Percentiles rank a stretch among this genome's conserved stretches.
Conservation (phyloP, 1,140 invertebrate species). For the Zophobas atratus region DNA sequence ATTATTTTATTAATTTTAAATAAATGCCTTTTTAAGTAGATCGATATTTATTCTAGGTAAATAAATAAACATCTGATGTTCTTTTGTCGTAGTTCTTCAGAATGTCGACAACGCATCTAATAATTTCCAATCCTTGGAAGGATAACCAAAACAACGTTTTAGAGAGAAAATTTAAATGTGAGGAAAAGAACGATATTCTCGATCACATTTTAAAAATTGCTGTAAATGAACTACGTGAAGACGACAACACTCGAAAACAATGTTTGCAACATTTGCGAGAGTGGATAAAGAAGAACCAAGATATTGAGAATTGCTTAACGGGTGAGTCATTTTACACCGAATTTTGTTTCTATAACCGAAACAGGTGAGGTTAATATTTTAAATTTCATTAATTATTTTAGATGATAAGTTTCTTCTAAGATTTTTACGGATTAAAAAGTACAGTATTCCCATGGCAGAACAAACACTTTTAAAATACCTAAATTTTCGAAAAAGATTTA, state of each 20-base stretch:
- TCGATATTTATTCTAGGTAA: no score
- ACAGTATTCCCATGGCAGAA: slow-evolving; percentile 84
- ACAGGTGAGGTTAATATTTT: not conserved
- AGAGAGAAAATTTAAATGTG: slow-evolving; percentile 51
- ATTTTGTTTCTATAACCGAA: not conserved
- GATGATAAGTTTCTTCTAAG: slow-evolving; percentile 83
- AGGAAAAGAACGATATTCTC: slow-evolving; percentile 61
- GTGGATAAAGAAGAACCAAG: slow-evolving; percentile 79
- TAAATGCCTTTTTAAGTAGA: no score
- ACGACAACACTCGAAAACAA: slow-evolving; percentile 73
- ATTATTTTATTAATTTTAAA: no score
- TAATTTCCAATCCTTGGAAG: slow-evolving; percentile 59
- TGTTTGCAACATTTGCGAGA: slow-evolving; percentile 75
- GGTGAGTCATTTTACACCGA: slow-evolving; percentile 65
- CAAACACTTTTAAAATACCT: slow-evolving; percentile 86
- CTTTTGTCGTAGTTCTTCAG: slow-evolving; percentile 9
- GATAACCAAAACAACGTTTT: slow-evolving; percentile 33
- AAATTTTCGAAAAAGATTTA: slow-evolving; percentile 78
- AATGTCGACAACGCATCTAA: slow-evolving; percentile 54
- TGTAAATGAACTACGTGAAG: slow-evolving; percentile 77
- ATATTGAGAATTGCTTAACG: slow-evolving; percentile 77
- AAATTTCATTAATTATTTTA: slow-evolving; percentile 62
- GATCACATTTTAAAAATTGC: slow-evolving; percentile 72
- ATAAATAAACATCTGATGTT: no score
- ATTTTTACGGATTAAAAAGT: slow-evolving; percentile 85